Percentiles rank a stretch among this genome's conserved stretches.
Evolutionary conservation across 2,888 invertebrate genomes (phyloP).

Genomic region (Euphydryas editha): DNA sequence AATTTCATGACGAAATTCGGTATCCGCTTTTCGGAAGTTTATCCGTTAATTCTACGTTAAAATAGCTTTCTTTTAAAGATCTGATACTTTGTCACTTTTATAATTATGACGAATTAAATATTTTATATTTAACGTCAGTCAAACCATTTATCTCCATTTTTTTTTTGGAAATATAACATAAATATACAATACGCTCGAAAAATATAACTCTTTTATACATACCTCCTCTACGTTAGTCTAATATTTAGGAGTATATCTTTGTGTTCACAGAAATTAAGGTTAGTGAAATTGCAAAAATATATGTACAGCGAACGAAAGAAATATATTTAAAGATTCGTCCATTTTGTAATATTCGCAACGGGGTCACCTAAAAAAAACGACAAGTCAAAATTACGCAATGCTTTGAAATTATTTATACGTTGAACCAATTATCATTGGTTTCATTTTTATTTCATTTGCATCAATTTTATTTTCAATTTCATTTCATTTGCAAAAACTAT

Average conservation of each 20-base stretch:
- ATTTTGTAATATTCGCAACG: slow-evolving; percentile 41
- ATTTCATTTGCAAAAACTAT: not conserved
- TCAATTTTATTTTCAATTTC: not conserved
- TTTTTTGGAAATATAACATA: too few species aligned
- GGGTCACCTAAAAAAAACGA: slow-evolving; percentile 42
- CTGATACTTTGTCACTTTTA: too few species aligned
- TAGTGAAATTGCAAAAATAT: slow-evolving; percentile 19
- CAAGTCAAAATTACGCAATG: slow-evolving; percentile 39
- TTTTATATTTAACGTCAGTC: too few species aligned
- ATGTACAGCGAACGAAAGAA: slow-evolving; percentile 26
- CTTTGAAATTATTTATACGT: slow-evolving; percentile 10
- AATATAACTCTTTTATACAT: too few species aligned
- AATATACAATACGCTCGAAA: too few species aligned
- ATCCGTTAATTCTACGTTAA: too few species aligned
- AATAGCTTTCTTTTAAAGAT: too few species aligned
- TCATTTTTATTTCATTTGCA: not conserved
- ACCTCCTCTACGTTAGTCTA: not conserved
- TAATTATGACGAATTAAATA: too few species aligned
- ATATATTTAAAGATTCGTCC: slow-evolving; percentile 26
- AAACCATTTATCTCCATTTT: too few species aligned
- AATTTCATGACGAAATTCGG: too few species aligned
- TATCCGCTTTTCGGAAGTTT: too few species aligned
- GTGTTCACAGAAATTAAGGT: slow-evolving; percentile 23
- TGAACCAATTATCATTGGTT: slow-evolving; percentile 9
- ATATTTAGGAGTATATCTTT: not conserved